Evolutionary conservation across 2,113 vertebrate genomes (phyloP), one percentile per base, ranked within the genome.

Genomic region (Nyctibius bracteatus): DNA sequence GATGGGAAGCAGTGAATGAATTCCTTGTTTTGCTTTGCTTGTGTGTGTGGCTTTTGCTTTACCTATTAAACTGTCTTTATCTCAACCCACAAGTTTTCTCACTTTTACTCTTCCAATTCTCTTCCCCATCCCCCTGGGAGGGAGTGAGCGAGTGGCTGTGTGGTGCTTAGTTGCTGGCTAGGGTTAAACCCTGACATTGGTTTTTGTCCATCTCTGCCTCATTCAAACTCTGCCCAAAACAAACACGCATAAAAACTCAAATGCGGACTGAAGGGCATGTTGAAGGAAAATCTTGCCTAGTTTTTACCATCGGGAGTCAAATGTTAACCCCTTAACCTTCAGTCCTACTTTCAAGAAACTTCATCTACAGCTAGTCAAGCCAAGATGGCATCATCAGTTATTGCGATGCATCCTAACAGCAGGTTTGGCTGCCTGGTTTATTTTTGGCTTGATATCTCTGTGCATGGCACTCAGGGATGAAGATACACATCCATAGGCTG

Each of bases 261-360:
- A 65, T 4, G 70, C 3, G 3, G 58, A 43, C 23, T 2, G 0
- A 24, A 55, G 21, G 27, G 2, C 24, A 37, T 9, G 8, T 5
- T 58, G 47, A 70, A 91, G 61, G 28, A 84, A 85, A 84, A 31
- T 18, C 39, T 71, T 55, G 46, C 14, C 1, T 28, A 39, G 11
- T 35, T 93, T 62, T 82, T 37, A 39, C 28, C 62, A 37, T 4
- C 5, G 61, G 44, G 58, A 85, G 13, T 44, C 35, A 47, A 47
- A 55, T 2, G 1, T 66, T 79, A 70, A 59, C 10, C 10, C 5
- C 35, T 75, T 71, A 91, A 62, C 5, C 6, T 62, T 28, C 31
- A 41, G 44, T 61, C 8, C 6, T 25, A 37, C 41, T 33, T 90
- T 37, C 28, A 77, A 37, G 47, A 72, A 93, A 46, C 20, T 57